These are phyloP conservation scores for Drosophila subobscura DNA, from an alignment of 1,140 invertebrate genomes.

Conservation along the genomic window DNA sequence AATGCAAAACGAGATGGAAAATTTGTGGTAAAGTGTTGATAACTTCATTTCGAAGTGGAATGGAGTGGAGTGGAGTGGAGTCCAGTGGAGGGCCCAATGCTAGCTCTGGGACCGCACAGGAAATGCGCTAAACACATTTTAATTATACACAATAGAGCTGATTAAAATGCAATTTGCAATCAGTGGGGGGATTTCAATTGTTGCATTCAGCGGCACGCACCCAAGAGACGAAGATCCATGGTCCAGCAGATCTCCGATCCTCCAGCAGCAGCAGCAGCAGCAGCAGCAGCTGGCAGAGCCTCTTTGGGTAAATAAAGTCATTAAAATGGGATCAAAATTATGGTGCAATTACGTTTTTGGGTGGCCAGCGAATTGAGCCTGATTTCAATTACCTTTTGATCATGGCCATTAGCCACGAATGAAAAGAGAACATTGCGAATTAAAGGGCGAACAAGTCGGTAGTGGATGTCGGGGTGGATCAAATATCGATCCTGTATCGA, in stretches of 20 bases:
- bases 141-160: constrained; percentile 75
- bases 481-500: too few relatives aligned
- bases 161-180: constrained; percentile 76
- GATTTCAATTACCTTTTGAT: constrained; percentile 67
- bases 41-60: constrained; percentile 50
- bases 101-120: constrained; percentile 48
- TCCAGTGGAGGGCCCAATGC: too few relatives aligned
- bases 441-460: constrained; percentile 14
- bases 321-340: constrained; percentile 81
- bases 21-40: constrained; percentile 68
- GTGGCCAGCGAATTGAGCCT: constrained; percentile 51
- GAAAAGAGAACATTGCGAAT: constrained; percentile 26
- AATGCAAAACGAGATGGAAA: constrained; percentile 15
- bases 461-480: too few relatives aligned
- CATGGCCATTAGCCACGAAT: constrained; percentile 47
- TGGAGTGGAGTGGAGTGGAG: too few relatives aligned
- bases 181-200: constrained; percentile 44
- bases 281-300: constrained; percentile 12
- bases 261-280: not conserved
- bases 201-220: not conserved
- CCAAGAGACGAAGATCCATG: constrained; percentile 5
- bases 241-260: constrained; percentile 1
- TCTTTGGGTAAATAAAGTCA: constrained; percentile 69
- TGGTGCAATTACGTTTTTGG: constrained; percentile 76
- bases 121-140: constrained; percentile 77